Base-by-base conservation (phyloP, 2,113 vertebrate species). In the Diglossa brunneiventris region DNA sequence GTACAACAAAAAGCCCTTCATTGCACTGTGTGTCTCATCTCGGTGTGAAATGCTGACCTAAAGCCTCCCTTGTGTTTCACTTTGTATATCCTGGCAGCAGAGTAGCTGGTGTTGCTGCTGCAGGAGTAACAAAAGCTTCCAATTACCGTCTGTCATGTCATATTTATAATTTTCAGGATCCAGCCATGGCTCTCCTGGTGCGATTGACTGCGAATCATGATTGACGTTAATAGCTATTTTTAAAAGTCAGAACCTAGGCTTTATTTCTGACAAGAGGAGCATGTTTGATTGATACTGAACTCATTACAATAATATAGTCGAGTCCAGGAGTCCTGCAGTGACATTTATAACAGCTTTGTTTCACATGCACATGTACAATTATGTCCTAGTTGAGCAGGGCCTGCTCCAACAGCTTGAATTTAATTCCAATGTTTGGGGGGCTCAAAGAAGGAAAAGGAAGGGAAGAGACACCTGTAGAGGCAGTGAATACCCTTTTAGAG, bases 91-190 rank as follows among this genome's bases (percentile, higher is more conserved):
- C 63, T 92, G 88, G 75, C 78, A 86, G 79, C 44, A 75, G 61
- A 83, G 47, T 80, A 85, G 70, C 63, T 88, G 74, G 15, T 95
- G 86, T 68, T 92, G 58, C 78, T 92, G 58, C 78, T 85, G 63
- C 78, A 85, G 1, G 5, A 94, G 30, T 91, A 77, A 83, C 78
- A 74, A 93, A 91, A 84, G 44, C 76, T 74, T 82, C 84, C 46
- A 88, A 52, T 97, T 93, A 59, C 82, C 78, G 72, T 83, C 95
- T 97, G 93, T 95, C 95, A 78, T 92, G 68, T 93, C 85, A 91
- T 58, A 53, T 76, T 91, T 85, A 39, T 0, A 87, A 70, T 91
- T 94, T 92, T 85, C 78, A 58, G 93, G 72, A 83, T 72, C n/a
- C 56, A 90, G 5, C 79, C 63, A 24, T 0, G 0, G 56, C 47